These are phyloP conservation scores for Cephus cinctus DNA, from an alignment of 1,140 invertebrate genomes.

Conservation along the genomic window DNA sequence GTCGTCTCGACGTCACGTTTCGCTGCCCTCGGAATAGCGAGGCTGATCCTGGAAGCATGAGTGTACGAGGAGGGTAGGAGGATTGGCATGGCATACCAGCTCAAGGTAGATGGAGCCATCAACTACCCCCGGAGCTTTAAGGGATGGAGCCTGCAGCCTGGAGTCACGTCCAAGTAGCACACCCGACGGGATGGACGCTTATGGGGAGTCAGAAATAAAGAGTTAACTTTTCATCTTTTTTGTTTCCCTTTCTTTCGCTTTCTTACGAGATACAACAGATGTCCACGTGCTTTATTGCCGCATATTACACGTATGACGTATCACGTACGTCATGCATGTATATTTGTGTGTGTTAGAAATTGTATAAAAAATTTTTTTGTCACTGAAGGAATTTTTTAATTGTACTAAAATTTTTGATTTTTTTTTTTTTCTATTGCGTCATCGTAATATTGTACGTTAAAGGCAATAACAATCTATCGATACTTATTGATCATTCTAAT, in stretches of 20 bases:
- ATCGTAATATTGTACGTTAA: too few species aligned
- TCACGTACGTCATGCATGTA: not conserved
- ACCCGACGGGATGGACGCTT: slow-evolving; percentile 2
- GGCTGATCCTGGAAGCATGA: too few species aligned
- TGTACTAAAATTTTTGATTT: not conserved
- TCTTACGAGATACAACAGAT: too few species aligned
- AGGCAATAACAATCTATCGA: too few species aligned
- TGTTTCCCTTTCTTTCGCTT: not conserved
- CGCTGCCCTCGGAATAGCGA: too few species aligned
- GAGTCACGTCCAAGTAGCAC: slow-evolving; percentile 4
- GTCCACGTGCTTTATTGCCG: not conserved
- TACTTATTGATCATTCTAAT: too few species aligned
- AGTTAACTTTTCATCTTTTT: not conserved
- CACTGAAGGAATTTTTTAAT: not conserved
- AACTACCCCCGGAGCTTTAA: not conserved
- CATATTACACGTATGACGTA: not conserved
- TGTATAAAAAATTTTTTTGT: too few species aligned
- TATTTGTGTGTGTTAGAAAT: too few species aligned
- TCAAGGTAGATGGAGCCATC: slow-evolving; percentile 5
- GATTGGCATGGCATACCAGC: not conserved
- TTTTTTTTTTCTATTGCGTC: too few species aligned
- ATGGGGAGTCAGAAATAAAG: slow-evolving; percentile 6
- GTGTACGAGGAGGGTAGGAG: not conserved
- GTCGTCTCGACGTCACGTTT: too few species aligned
- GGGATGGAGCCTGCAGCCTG: not conserved